These are phyloP conservation scores for Macrobrachium rosenbergii DNA, from an alignment of 1,140 invertebrate species.

Conservation along the genomic window DNA sequence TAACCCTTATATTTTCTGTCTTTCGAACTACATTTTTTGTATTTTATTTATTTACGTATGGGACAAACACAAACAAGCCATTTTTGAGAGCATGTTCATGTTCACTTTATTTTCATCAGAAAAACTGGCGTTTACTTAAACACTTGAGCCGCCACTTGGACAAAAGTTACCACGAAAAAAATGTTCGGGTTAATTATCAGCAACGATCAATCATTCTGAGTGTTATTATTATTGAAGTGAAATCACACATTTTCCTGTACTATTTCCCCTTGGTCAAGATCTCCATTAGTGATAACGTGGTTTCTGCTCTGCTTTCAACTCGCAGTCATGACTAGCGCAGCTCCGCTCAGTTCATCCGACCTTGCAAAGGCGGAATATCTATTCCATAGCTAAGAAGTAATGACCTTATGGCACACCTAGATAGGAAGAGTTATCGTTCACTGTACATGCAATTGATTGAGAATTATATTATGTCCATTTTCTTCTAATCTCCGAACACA, in stretches of 20 bases:
- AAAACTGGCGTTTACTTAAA: constrained; percentile 8
- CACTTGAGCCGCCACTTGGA: constrained; percentile 41
- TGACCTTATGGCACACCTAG: constrained; percentile 60
- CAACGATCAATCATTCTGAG: too few relatives aligned
- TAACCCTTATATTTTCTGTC: constrained; percentile 44
- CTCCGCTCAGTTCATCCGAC: constrained; percentile 14
- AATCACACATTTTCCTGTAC: not conserved
- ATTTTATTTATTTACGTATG: constrained; percentile 50
- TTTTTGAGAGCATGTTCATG: constrained; percentile 35
- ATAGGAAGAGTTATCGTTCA: constrained; percentile 54
- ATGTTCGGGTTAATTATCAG: too few relatives aligned
- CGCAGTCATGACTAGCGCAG: constrained; percentile 49
- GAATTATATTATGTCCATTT: constrained; percentile 2
- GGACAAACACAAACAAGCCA: constrained; percentile 49
- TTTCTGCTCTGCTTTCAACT: constrained; percentile 17
- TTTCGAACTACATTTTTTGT: constrained; percentile 2
- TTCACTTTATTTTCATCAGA: constrained; percentile 27
- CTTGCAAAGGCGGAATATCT: constrained; percentile 39
- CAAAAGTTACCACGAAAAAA: not conserved
- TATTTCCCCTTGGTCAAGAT: not conserved
- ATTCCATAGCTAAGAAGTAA: constrained; percentile 36
- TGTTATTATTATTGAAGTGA: too few relatives aligned
- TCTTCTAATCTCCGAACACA: not conserved
- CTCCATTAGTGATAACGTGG: constrained; percentile 16
- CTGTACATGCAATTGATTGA: constrained; percentile 53